Evolutionary conservation across 2,797 vertebrate genomes (phyloP).

Genomic region (Molossus molossus): DNA sequence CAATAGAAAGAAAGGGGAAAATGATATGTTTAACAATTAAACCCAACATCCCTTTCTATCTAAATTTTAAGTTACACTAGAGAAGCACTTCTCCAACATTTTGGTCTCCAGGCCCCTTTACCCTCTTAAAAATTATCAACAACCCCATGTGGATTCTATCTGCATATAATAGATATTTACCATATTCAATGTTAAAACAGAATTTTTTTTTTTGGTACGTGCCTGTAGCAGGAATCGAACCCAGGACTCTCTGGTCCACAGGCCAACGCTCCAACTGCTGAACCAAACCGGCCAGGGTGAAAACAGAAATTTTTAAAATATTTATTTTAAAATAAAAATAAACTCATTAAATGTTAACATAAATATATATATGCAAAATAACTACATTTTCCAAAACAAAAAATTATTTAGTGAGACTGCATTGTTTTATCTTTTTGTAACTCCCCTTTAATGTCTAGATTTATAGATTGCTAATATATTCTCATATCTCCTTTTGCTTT

Average conservation of each 20-base stretch:
- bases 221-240: no score
- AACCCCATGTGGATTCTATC: not conserved
- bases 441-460: conserved; percentile 5
- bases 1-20: conserved; percentile 10
- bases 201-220: not conserved
- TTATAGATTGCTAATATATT: not conserved
- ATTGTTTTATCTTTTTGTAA: conserved; percentile 33
- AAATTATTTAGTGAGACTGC: not conserved
- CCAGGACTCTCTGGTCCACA: no score
- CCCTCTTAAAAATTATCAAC: not conserved
- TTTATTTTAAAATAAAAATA: conserved; percentile 23
- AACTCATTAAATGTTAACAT: not conserved
- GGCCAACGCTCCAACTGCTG: no score
- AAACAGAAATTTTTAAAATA: not conserved
- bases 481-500: not conserved
- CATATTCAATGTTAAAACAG: conserved; percentile 2
- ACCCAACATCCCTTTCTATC: not conserved
- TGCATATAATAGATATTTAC: conserved; percentile 1
- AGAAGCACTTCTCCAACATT: not conserved
- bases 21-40: not conserved
- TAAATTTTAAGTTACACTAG: conserved; percentile 34
- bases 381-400: conserved; percentile 45
- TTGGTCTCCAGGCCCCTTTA: not conserved
- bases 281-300: not conserved
- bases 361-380: not conserved